Evolutionary conservation across 2,797 vertebrate species (phyloP).

Genomic region (Neopelma chrysocephalum): DNA sequence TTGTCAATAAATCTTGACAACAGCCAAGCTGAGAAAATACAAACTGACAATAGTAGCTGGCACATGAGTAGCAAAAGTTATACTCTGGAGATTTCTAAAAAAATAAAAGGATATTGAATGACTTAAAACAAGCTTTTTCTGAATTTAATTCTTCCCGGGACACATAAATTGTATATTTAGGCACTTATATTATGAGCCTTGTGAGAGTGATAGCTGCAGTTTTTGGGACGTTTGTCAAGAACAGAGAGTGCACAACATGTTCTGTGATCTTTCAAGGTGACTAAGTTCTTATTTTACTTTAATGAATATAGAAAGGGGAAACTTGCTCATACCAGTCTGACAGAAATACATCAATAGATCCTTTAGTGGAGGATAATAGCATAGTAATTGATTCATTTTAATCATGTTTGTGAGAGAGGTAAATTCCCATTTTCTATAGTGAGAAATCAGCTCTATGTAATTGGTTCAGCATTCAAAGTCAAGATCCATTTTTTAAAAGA

Average conservation of each 20-base stretch:
- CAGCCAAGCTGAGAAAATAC: constrained; percentile 7
- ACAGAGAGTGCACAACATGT: background rate
- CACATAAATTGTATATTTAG: background rate
- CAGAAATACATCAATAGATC: background rate
- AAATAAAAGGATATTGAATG: background rate
- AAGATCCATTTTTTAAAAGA: background rate
- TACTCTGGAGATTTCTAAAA: background rate
- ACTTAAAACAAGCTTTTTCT: background rate
- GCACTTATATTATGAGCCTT: background rate
- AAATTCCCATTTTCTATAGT: background rate
- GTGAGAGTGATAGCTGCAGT: background rate
- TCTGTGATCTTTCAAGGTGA: constrained; percentile 12
- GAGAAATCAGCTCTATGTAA: background rate
- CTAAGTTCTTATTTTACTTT: constrained; percentile 8
- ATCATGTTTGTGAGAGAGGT: background rate
- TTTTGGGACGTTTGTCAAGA: background rate
- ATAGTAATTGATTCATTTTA: background rate
- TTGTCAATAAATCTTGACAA: constrained; percentile 5
- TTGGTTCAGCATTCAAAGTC: background rate
- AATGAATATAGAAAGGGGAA: background rate
- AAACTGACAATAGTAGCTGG: background rate
- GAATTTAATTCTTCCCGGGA: background rate
- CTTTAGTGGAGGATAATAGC: background rate
- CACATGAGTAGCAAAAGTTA: background rate
- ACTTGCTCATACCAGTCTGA: background rate